phyloP scores from a whole-genome alignment of 2,888 invertebrate genomes.

The Tineola bisselliella region DNA sequence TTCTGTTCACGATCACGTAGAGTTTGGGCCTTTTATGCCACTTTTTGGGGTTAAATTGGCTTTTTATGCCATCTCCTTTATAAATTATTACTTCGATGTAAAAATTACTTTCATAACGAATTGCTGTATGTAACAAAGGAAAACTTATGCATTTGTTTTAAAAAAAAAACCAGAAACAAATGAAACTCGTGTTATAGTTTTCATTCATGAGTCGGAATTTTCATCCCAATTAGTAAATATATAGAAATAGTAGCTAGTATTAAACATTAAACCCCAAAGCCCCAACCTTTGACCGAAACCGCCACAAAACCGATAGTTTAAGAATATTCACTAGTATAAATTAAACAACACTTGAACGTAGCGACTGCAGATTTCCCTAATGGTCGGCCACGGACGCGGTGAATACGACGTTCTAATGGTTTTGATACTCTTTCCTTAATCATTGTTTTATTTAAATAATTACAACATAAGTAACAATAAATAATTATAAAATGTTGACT shows the following conservation, averaged over 20 bases:
- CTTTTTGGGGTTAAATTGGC: constrained; percentile 45
- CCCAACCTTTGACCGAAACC: neutral
- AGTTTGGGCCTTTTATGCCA: constrained; percentile 45
- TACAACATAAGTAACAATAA: too few species aligned
- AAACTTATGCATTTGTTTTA: neutral
- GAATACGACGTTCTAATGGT: constrained; percentile 18
- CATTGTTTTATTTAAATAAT: too few species aligned
- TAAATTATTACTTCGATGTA: constrained; percentile 58
- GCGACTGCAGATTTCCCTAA: constrained; percentile 64
- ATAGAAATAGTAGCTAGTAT: neutral
- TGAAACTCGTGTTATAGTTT: too few species aligned
- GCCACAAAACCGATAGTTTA: constrained; percentile 64
- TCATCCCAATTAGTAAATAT: constrained; percentile 42
- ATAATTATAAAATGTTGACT: too few species aligned
- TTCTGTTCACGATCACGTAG: constrained; percentile 29
- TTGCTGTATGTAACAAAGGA: constrained; percentile 13
- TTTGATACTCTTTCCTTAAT: constrained; percentile 33
- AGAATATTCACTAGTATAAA: constrained; percentile 65
- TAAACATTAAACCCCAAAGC: neutral
- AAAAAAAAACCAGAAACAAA: too few species aligned
- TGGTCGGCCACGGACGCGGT: constrained; percentile 39
- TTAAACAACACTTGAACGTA: constrained; percentile 49
- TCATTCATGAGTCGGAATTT: too few species aligned
- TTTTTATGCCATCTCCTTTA: constrained; percentile 46
- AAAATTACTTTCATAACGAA: constrained; percentile 51